phyloP scores from a whole-genome alignment of 2,113 vertebrate genomes.

The Pipra filicauda region DNA sequence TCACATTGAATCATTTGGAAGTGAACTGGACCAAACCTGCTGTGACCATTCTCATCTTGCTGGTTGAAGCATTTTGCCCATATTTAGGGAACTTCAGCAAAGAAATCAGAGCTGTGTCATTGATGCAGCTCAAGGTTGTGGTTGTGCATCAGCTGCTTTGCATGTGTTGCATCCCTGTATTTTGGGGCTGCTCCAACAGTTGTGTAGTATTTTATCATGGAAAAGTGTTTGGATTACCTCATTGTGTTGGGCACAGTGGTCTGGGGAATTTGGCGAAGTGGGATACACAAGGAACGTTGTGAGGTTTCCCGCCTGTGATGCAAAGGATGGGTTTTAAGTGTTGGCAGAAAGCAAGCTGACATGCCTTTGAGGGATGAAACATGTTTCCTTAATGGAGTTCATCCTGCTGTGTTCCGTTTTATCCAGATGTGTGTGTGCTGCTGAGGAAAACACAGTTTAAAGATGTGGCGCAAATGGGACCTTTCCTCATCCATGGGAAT shows the following conservation, averaged over 20 bases:
- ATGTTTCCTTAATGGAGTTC: neutral
- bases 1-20: neutral
- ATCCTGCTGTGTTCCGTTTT: neutral
- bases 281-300: neutral
- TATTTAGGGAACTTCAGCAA: neutral
- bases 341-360: neutral
- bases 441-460: neutral
- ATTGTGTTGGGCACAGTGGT: fast-evolving
- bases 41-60: neutral
- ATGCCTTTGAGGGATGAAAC: neutral
- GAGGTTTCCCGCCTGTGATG: neutral
- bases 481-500: neutral
- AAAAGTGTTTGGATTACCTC: neutral
- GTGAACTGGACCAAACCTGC: neutral
- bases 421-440: neutral
- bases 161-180: neutral
- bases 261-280: neutral
- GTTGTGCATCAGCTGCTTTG: neutral
- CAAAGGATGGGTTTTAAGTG: neutral
- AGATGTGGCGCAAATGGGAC: neutral
- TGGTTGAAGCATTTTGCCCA: neutral
- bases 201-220: neutral
- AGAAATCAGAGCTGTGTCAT: neutral
- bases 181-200: neutral
- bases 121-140: neutral